phyloP scores from a whole-genome alignment of 2,888 invertebrate genomes.

The Noctua janthe region DNA sequence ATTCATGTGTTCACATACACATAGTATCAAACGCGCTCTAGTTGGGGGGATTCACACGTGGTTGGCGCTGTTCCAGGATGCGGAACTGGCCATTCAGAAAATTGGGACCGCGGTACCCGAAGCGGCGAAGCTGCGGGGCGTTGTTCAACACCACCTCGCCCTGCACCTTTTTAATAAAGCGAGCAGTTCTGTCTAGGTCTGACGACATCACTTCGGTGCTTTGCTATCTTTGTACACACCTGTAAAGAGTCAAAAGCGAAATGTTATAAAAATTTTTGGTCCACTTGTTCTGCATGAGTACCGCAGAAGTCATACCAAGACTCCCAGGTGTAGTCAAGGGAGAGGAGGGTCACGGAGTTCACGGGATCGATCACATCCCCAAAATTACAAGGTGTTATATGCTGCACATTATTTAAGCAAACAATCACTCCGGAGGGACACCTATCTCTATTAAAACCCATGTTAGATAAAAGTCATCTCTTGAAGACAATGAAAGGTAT shows the following conservation, averaged over 20 bases:
- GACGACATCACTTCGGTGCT: slow-evolving; percentile 21
- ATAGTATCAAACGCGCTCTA: neutral
- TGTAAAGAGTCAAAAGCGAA: neutral
- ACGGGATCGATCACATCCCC: neutral
- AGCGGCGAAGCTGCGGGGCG: neutral
- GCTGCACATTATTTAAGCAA: neutral
- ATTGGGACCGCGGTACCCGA: neutral
- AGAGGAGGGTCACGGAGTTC: neutral
- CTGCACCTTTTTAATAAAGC: neutral
- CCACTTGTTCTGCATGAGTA: neutral
- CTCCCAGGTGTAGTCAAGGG: neutral
- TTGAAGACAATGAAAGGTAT: neutral
- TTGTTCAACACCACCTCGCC: neutral
- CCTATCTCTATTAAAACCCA: neutral
- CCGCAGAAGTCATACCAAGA: neutral
- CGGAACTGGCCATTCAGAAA: neutral
- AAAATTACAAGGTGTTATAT: neutral
- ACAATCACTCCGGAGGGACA: neutral
- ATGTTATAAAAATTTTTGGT: neutral
- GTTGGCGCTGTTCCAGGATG: neutral
- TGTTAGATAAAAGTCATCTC: neutral
- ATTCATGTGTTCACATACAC: neutral
- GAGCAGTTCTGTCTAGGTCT: slow-evolving; percentile 3
- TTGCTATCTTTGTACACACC: neutral
- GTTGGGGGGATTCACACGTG: neutral